Percentiles rank a stretch among this genome's conserved stretches.
These are phyloP conservation scores for Scotopteryx bipunctaria DNA, from an alignment of 2,888 invertebrate species.

Conservation along the genomic window DNA sequence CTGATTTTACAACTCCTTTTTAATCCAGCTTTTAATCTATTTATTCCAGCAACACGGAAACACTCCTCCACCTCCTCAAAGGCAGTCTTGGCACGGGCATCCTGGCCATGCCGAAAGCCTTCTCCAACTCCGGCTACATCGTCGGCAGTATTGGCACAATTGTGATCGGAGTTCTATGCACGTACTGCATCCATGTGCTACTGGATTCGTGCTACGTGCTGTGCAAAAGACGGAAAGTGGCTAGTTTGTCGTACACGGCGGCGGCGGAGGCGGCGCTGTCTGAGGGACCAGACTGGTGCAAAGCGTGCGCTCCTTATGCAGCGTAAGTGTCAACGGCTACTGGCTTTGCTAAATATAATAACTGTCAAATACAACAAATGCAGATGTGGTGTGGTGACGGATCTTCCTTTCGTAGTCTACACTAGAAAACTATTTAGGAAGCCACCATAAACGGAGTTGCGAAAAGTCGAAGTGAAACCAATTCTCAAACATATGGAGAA, in stretches of 20 bases:
- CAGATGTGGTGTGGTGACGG: too few relatives aligned
- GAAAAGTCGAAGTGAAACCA: too few relatives aligned
- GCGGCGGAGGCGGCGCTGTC: constrained; percentile 90
- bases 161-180: constrained; percentile 93
- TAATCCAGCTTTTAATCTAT: neutral
- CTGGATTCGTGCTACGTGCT: constrained; percentile 87
- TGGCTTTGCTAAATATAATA: too few relatives aligned
- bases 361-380: too few relatives aligned
- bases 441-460: too few relatives aligned
- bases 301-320: constrained; percentile 85
- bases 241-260: constrained; percentile 90
- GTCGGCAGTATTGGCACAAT: constrained; percentile 92
- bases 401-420: too few relatives aligned
- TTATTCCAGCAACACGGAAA: constrained; percentile 87
- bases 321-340: constrained; percentile 86
- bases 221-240: constrained; percentile 83
- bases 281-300: constrained; percentile 88
- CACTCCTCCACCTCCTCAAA: constrained; percentile 92
- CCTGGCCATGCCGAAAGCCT: constrained; percentile 94
- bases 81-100: constrained; percentile 96
- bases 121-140: constrained; percentile 91
- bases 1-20: too few relatives aligned
- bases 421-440: too few relatives aligned
- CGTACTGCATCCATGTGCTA: constrained; percentile 96
- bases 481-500: too few relatives aligned